These are phyloP conservation scores for Caretta caretta DNA, from an alignment of 2,113 vertebrate species.

Conservation along the genomic window DNA sequence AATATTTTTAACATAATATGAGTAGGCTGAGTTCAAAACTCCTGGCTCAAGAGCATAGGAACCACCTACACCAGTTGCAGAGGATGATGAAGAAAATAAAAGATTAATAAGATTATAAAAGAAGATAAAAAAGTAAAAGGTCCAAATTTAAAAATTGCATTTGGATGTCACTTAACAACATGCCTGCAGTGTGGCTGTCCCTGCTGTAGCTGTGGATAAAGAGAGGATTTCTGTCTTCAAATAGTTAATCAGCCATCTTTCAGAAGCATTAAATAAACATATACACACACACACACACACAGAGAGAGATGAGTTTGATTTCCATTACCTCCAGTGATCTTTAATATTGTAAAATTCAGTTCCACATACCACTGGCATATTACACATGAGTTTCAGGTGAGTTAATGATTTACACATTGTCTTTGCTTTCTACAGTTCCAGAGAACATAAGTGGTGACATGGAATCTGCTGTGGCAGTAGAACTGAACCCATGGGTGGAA, in stretches of 20 bases:
- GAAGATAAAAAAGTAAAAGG: conserved; percentile 36
- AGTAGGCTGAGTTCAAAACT: conserved; percentile 31
- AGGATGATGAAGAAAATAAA: neutral
- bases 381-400: neutral
- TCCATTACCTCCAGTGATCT: neutral
- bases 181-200: conserved; percentile 26
- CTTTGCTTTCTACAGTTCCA: conserved; percentile 83
- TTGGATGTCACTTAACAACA: conserved; percentile 31
- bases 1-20: neutral
- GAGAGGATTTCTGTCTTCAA: conserved; percentile 11
- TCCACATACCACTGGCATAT: neutral
- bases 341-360: neutral
- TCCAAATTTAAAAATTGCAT: neutral
- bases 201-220: conserved; percentile 25
- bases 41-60: conserved; percentile 1
- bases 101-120: neutral
- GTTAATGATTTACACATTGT: neutral
- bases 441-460: conserved; percentile 93
- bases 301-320: neutral
- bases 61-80: neutral
- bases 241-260: conserved; percentile 32
- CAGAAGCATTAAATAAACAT: neutral
- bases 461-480: conserved; percentile 95
- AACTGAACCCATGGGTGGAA: conserved; percentile 97
- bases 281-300: too few species aligned